phyloP scores from a whole-genome alignment of 2,113 vertebrate genomes.

The Protobothrops flavoviridis region DNA sequence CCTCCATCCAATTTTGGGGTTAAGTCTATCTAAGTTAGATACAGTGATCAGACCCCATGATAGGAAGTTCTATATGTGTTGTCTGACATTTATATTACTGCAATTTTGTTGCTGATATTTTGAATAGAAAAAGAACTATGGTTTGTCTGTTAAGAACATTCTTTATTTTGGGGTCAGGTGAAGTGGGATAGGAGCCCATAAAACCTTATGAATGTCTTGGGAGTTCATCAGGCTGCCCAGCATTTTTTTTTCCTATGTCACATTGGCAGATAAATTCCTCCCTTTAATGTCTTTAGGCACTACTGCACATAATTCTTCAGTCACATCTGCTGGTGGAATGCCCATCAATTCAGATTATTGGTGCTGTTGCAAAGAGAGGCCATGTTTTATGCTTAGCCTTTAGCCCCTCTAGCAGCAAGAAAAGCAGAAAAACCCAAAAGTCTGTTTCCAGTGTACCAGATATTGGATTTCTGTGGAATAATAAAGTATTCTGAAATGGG shows the following conservation, averaged over 20 bases:
- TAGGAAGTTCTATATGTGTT: not conserved
- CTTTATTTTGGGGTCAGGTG: not conserved
- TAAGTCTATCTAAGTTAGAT: not conserved
- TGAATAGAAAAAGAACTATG: not conserved
- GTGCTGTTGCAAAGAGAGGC: not conserved
- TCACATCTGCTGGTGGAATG: conserved; percentile 10
- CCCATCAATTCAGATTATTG: conserved; percentile 22
- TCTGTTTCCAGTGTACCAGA: not conserved
- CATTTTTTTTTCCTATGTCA: not conserved
- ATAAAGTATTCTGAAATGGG: conserved; percentile 28
- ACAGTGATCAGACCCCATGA: not conserved
- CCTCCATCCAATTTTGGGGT: not conserved
- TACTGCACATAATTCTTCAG: not conserved
- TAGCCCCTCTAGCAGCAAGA: not conserved
- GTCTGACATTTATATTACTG: not conserved
- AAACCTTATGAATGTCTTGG: not conserved
- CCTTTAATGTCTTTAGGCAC: conserved; percentile 17
- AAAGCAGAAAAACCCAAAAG: not conserved
- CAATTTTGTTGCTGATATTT: not conserved
- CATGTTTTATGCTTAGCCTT: not conserved
- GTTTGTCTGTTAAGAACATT: not conserved
- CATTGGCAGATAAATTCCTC: conserved; percentile 8
- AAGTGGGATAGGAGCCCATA: not conserved
- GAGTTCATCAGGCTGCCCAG: not conserved
- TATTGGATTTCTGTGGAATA: conserved; percentile 33